These are phyloP conservation scores for Platycnemis pennipes DNA, from an alignment of 2,888 invertebrate genomes.

Conservation along the genomic window DNA sequence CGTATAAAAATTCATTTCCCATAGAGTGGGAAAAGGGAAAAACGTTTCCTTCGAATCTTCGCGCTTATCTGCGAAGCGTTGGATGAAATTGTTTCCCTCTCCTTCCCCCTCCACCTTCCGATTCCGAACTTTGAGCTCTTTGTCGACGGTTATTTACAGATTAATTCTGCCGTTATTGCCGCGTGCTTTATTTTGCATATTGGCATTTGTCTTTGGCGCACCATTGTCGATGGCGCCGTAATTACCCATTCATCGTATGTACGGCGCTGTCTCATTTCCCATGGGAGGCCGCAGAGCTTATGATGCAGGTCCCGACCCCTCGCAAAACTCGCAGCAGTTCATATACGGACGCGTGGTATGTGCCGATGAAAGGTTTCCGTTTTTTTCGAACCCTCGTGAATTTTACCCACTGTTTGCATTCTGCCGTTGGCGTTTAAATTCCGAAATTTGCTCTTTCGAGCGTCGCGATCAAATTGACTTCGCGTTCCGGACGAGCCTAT, in stretches of 20 bases:
- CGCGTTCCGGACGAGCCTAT: not conserved
- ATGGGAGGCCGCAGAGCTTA: not conserved
- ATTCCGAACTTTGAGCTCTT: not conserved
- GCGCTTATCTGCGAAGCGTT: not conserved
- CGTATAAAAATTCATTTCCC: not conserved
- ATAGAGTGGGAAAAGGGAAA: not conserved
- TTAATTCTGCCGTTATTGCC: slow-evolving; percentile 13
- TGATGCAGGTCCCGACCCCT: not conserved
- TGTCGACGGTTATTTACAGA: not conserved
- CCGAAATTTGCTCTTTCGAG: not conserved
- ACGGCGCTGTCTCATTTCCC: not conserved
- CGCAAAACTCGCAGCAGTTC: not conserved
- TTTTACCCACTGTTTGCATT: not conserved
- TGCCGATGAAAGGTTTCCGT: not conserved
- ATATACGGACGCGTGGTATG: not conserved
- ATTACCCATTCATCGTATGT: slow-evolving; percentile 1
- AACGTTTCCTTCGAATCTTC: not conserved
- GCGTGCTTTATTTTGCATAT: slow-evolving; percentile 20
- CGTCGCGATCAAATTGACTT: not conserved
- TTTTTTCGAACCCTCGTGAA: not conserved
- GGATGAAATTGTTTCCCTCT: not conserved
- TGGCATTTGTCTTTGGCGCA: not conserved
- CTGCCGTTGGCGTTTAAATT: not conserved
- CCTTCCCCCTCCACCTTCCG: not conserved
- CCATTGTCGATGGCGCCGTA: not conserved